These are phyloP conservation scores for Macrocentrus cingulum DNA, from an alignment of 1,140 invertebrate species.

Conservation along the genomic window DNA sequence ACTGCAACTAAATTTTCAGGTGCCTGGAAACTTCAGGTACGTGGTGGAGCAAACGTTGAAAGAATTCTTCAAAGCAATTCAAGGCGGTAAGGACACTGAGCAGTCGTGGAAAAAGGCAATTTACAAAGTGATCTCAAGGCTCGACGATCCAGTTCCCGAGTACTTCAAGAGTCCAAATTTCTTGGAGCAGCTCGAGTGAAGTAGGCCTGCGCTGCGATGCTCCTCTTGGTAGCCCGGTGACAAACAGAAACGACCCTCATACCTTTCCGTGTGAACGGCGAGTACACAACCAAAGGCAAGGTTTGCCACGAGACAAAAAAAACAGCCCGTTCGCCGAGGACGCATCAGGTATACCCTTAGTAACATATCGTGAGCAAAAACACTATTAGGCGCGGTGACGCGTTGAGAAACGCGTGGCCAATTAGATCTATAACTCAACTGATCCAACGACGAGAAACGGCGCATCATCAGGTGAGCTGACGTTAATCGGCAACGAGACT, in stretches of 20 bases:
- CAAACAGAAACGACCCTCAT: slow-evolving; percentile 42
- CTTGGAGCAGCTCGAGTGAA: slow-evolving; percentile 95
- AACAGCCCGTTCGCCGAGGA: slow-evolving; percentile 31
- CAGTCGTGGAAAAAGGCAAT: slow-evolving; percentile 99
- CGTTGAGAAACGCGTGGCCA: too few relatives aligned
- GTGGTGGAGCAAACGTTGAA: slow-evolving; percentile 96
- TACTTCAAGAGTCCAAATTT: slow-evolving; percentile 99
- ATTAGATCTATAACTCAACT: too few relatives aligned
- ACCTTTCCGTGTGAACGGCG: slow-evolving; percentile 31
- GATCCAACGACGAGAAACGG: not conserved
- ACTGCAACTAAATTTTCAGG: slow-evolving; percentile 64
- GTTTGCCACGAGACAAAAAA: slow-evolving; percentile 6
- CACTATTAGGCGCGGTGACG: not conserved
- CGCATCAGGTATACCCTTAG: slow-evolving; percentile 47
- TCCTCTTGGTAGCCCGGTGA: slow-evolving; percentile 44
- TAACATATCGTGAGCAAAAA: slow-evolving; percentile 30
- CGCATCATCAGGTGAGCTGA: slow-evolving; percentile 4
- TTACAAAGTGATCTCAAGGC: slow-evolving; percentile 98
- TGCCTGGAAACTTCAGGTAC: slow-evolving; percentile 93
- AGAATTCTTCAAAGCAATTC: slow-evolving; percentile 98
- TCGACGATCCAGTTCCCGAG: slow-evolving; percentile 98
- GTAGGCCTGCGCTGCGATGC: slow-evolving; percentile 42
- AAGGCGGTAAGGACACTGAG: slow-evolving; percentile 92
- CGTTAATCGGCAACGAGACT: not conserved
- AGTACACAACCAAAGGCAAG: slow-evolving; percentile 16